Base-by-base conservation (phyloP, 35 echinoderm and acorn worm species). In the Holothuria glaberrima region DNA sequence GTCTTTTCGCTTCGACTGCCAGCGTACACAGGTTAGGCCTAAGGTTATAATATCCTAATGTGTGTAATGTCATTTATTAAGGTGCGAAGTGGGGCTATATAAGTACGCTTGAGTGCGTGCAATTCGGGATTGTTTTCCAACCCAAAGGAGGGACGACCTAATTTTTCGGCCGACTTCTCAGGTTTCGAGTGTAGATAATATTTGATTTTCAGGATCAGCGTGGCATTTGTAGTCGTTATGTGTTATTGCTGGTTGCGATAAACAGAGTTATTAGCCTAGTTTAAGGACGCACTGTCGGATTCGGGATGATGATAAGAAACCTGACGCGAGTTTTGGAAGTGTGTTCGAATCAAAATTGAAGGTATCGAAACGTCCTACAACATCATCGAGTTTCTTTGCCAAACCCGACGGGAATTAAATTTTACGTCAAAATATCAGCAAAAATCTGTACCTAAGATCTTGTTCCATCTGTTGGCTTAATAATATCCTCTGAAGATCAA, bases 41-140 rank as follows among this genome's bases (percentile, higher is more conserved):
- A 69, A 69, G 66, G 66, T 69, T 69, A 69, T 69, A 69, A 69
- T 69, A 69, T 69, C 25, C 66, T 69, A 69, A 69, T 69, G 66
- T 69, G 66, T 69, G 66, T 69, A 69, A 69, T 69, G 66, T 69
- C 66, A 69, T 69, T 69, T 69, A 69, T 69, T 30, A 69, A 69
- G 66, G 66, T 69, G 66, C n/a, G 66, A 69, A 69, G 66, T 69
- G 66, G 26, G 25, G 66, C 26, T 69, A 69, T 33, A 69, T 69
- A 69, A 69, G 66, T 69, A 69, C 66, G 66, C 66, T 69, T 33
- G 66, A 69, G 66, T 29, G 66, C 66, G 26, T 69, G 31, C 31
- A 69, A 30, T 27, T 69, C 31, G 31, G 66, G 66, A 69, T 69
- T 69, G 26, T 69, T 30, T 69, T 69, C 66, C 66, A 69, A 69